These are phyloP conservation scores for Denticeps clupeoides DNA, from an alignment of 2,797 vertebrate genomes.

Conservation along the genomic window DNA sequence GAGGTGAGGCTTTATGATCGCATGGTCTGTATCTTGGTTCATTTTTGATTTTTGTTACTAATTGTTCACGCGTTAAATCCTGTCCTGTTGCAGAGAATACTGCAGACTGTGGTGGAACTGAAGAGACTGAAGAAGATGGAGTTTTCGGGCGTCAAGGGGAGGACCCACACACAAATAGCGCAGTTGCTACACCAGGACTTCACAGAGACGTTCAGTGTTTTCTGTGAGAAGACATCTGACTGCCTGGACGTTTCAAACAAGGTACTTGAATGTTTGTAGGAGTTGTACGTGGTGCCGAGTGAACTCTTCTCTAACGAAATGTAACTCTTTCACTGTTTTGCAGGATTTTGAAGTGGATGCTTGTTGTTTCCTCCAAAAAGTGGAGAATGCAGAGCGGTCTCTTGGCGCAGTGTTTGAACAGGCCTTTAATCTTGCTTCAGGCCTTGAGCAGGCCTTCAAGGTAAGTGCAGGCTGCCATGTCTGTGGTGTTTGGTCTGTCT, in stretches of 20 bases:
- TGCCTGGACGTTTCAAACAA: conserved; percentile 63
- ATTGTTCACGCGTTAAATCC: too few species aligned
- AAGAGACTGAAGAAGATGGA: conserved; percentile 79
- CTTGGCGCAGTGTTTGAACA: conserved; percentile 75
- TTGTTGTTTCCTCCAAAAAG: conserved; percentile 59
- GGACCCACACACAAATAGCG: conserved; percentile 66
- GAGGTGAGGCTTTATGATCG: too few species aligned
- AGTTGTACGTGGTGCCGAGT: too few species aligned
- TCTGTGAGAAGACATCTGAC: conserved; percentile 64
- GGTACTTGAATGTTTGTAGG: too few species aligned
- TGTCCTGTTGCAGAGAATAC: conserved; percentile 52
- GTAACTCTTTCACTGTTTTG: too few species aligned
- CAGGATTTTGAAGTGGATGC: conserved; percentile 78
- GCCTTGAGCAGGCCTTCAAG: conserved; percentile 74
- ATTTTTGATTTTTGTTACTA: too few species aligned
- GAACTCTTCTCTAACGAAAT: too few species aligned
- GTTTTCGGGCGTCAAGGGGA: conserved; percentile 73
- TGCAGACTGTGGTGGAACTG: conserved; percentile 69
- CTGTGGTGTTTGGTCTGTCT: too few species aligned
- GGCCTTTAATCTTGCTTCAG: conserved; percentile 65
- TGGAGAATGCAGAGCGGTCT: conserved; percentile 68
- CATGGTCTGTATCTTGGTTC: too few species aligned
- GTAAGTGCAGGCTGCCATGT: too few species aligned
- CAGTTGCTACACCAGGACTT: conserved; percentile 66
- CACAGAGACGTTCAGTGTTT: conserved; percentile 54